Evolutionary conservation across 2,113 vertebrate genomes (phyloP).

Genomic region (Gallinago undulata): DNA sequence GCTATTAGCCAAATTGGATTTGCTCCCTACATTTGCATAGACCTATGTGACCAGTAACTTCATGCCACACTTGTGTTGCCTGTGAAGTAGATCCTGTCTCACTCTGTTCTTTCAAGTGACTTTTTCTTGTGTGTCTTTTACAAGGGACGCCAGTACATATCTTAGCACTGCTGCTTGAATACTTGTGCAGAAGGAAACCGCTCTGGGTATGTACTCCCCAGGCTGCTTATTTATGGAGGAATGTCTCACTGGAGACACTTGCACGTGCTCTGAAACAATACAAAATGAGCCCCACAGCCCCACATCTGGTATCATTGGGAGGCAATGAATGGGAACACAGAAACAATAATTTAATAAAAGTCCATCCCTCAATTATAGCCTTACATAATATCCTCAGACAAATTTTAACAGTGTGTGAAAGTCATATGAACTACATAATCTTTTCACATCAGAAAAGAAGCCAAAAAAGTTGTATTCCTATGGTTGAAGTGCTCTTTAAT

Average conservation of each 20-base stretch:
- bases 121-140: neutral
- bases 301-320: neutral
- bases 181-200: neutral
- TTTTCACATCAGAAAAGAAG: neutral
- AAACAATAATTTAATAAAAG: neutral
- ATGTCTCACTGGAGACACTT: neutral
- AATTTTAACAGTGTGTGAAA: neutral
- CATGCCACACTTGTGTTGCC: neutral
- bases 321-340: neutral
- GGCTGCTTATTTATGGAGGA: neutral
- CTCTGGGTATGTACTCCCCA: fast-evolving
- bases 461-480: neutral
- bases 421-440: neutral
- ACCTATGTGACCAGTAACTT: neutral
- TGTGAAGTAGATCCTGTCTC: neutral
- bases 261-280: neutral
- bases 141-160: fast-evolving
- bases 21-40: neutral
- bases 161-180: neutral
- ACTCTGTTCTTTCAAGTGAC: neutral
- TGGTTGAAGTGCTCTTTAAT: neutral
- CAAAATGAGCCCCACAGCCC: neutral
- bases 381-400: neutral
- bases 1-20: neutral
- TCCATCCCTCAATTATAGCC: neutral